Evolutionary conservation across 2,797 vertebrate species (phyloP).

Genomic region (Salmo trutta): DNA sequence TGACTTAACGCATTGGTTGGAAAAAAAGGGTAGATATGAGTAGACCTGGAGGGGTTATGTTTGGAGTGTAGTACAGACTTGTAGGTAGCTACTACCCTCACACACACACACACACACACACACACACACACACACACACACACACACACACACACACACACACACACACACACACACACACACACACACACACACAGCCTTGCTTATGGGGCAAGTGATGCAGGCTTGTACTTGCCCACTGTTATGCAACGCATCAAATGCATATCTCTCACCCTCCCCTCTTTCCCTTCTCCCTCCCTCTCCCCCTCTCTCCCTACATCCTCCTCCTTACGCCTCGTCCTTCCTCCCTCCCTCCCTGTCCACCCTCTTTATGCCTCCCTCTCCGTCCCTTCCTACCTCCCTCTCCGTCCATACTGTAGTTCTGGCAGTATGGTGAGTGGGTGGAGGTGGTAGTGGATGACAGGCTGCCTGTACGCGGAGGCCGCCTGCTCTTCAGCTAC

Average conservation of each 20-base stretch:
- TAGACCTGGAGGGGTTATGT: conserved; percentile 38
- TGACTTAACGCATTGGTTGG: conserved; percentile 57
- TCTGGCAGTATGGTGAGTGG: conserved; percentile 87
- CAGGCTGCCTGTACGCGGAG: conserved; percentile 76
- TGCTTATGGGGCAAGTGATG: conserved; percentile 37
- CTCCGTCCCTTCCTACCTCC: not conserved
- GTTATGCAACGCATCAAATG: not conserved
- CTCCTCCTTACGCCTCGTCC: not conserved
- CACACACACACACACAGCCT: conserved; percentile 21
- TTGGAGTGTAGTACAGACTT: conserved; percentile 39
- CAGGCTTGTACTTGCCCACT: conserved; percentile 43
- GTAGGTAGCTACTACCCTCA: conserved; percentile 40
- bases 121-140: too few relatives aligned
- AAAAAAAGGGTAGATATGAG: conserved; percentile 8
- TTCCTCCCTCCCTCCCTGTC: not conserved
- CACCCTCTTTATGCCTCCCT: conserved; percentile 15
- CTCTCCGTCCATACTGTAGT: conserved; percentile 57
- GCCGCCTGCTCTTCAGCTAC: conserved; percentile 82
- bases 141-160: too few relatives aligned
- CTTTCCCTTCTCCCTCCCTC: not conserved
- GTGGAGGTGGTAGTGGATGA: conserved; percentile 85
- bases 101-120: too few relatives aligned
- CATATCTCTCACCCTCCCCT: not conserved
- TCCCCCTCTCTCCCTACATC: not conserved
- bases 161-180: too few relatives aligned